Percentiles rank a stretch among this genome's conserved stretches.
Evolutionary conservation across 2,797 vertebrate species (phyloP).

Genomic region (Pempheris klunzingeri): DNA sequence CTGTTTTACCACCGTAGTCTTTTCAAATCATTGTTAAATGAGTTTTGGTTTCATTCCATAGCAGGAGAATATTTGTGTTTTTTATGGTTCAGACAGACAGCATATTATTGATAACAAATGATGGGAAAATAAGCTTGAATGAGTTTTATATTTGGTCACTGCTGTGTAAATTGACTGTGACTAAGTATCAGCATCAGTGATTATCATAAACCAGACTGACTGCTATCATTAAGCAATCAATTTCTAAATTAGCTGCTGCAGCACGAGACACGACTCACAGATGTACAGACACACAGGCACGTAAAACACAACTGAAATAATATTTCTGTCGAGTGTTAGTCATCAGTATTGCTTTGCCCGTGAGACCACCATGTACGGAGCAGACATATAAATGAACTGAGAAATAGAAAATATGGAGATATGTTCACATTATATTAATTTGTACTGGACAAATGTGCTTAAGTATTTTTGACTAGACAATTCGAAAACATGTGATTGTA

Average conservation of each 20-base stretch:
- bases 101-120: conserved; percentile 51
- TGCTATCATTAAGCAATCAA: conserved; percentile 63
- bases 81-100: conserved; percentile 37
- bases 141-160: conserved; percentile 52
- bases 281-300: conserved; percentile 39
- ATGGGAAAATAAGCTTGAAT: conserved; percentile 56
- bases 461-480: not conserved
- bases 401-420: conserved; percentile 9
- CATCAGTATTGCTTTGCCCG: conserved; percentile 7
- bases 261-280: conserved; percentile 22
- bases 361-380: conserved; percentile 32
- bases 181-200: conserved; percentile 57
- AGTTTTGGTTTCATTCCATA: conserved; percentile 37
- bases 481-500: not conserved
- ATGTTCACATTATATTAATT: not conserved
- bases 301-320: conserved; percentile 57
- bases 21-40: conserved; percentile 12
- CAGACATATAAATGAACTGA: conserved; percentile 7
- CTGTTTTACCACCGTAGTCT: conserved; percentile 4
- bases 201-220: conserved; percentile 53
- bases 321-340: conserved; percentile 38
- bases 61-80: conserved; percentile 37
- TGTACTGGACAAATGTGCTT: not conserved
- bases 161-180: conserved; percentile 62
- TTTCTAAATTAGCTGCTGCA: conserved; percentile 47